Percentiles rank a stretch among this genome's conserved stretches.
phyloP scores from a whole-genome alignment of 2,888 invertebrate genomes.

The Odontothrips loti region DNA sequence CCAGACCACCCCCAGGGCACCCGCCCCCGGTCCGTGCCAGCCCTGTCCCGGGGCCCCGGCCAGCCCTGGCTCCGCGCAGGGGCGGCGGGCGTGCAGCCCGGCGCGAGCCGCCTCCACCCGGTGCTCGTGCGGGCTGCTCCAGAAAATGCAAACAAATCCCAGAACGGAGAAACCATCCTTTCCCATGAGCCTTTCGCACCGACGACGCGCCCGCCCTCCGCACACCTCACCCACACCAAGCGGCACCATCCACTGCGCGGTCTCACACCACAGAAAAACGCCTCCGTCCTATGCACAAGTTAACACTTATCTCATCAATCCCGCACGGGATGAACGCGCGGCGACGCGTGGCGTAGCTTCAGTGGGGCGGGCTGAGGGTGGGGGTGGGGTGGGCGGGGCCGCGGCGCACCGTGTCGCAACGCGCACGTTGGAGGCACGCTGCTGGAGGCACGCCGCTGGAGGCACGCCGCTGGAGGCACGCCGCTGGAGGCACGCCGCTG shows the following conservation, averaged over 20 bases:
- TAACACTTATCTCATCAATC: slow-evolving; percentile 7
- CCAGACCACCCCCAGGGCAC: neutral
- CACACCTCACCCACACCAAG: neutral
- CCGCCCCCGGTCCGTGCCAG: neutral
- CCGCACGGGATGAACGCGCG: neutral
- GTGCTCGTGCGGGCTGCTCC: slow-evolving; percentile 31
- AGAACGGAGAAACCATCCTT: too few relatives aligned
- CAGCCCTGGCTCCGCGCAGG: neutral
- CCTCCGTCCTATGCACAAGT: too few relatives aligned
- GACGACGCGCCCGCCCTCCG: too few relatives aligned
- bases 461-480: too few relatives aligned
- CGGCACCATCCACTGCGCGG: too few relatives aligned
- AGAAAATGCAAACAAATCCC: slow-evolving; percentile 25
- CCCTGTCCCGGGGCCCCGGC: neutral
- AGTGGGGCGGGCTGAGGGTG: neutral
- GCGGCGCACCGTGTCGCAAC: slow-evolving; percentile 28
- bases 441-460: too few relatives aligned
- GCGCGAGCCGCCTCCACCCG: slow-evolving; percentile 30
- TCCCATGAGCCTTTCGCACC: too few relatives aligned
- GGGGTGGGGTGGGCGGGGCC: neutral
- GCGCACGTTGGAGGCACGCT: slow-evolving; percentile 29
- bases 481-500: too few relatives aligned
- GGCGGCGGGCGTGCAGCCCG: slow-evolving; percentile 28
- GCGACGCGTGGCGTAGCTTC: neutral
- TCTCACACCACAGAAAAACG: neutral